phyloP scores from a whole-genome alignment of 1,140 invertebrate species.

The Pristionchus pacificus region DNA sequence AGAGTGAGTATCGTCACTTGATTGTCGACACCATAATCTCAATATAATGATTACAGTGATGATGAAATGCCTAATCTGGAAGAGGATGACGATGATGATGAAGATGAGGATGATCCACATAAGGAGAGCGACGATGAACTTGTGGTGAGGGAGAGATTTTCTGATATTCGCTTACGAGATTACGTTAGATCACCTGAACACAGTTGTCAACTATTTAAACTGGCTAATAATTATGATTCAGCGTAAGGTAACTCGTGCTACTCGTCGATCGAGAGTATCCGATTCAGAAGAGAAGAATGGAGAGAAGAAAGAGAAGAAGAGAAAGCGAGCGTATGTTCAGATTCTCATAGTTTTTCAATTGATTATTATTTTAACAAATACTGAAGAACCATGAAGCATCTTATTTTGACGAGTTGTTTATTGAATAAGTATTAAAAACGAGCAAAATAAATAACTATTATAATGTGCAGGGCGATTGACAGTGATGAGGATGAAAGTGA shows the following conservation, averaged over 20 bases:
- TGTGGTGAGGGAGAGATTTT: neutral
- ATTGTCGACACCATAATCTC: too few species aligned
- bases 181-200: too few species aligned
- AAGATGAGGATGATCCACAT: constrained; percentile 2
- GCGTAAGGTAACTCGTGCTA: too few species aligned
- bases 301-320: neutral
- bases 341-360: neutral
- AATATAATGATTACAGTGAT: neutral
- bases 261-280: neutral
- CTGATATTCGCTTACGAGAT: too few species aligned
- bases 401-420: neutral
- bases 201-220: neutral
- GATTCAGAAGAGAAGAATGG: neutral
- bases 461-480: neutral
- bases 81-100: constrained; percentile 1
- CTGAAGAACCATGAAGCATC: neutral
- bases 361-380: neutral
- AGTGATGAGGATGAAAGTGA: neutral
- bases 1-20: too few species aligned
- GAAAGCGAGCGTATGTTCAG: neutral
- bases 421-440: neutral
- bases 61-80: neutral
- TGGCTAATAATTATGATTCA: neutral
- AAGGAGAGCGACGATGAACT: neutral
- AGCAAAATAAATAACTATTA: neutral